Evolutionary conservation across 37 sponge, comb jelly and placozoan species (phyloP).

Genomic region (Aphrocallistes beatrix): DNA sequence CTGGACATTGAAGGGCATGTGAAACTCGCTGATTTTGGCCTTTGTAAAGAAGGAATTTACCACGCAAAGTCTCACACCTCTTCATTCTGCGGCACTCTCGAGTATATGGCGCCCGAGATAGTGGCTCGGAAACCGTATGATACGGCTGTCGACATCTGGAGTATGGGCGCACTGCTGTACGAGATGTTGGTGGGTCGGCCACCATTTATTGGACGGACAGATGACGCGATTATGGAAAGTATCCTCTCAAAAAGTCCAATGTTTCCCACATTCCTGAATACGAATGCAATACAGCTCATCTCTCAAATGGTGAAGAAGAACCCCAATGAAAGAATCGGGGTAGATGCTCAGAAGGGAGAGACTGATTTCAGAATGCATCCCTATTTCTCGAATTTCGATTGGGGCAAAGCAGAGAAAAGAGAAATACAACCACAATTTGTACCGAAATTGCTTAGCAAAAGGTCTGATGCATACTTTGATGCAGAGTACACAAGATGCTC

Average conservation of each 20-base stretch:
- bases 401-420: not conserved
- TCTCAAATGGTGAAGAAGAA: not conserved
- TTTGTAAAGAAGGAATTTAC: constrained; percentile 91
- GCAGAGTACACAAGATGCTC: not conserved
- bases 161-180: not conserved
- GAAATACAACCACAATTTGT: not conserved
- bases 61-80: constrained; percentile 60
- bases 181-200: constrained; percentile 7
- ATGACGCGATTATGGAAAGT: not conserved
- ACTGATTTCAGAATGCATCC: not conserved
- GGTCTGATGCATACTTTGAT: not conserved
- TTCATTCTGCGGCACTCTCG: constrained; percentile 98
- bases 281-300: not conserved
- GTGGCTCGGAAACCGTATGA: not conserved
- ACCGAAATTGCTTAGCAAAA: not conserved
- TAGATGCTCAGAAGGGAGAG: not conserved
- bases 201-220: not conserved
- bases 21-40: constrained; percentile 96
- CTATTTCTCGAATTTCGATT: not conserved
- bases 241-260: not conserved
- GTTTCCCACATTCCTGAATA: not conserved
- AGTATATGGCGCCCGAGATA: constrained; percentile 98
- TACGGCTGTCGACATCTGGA: constrained; percentile 13
- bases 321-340: not conserved
- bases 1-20: constrained; percentile 94